These are phyloP conservation scores for Laticauda laticaudata DNA, from an alignment of 2,113 vertebrate species.

Conservation along the genomic window DNA sequence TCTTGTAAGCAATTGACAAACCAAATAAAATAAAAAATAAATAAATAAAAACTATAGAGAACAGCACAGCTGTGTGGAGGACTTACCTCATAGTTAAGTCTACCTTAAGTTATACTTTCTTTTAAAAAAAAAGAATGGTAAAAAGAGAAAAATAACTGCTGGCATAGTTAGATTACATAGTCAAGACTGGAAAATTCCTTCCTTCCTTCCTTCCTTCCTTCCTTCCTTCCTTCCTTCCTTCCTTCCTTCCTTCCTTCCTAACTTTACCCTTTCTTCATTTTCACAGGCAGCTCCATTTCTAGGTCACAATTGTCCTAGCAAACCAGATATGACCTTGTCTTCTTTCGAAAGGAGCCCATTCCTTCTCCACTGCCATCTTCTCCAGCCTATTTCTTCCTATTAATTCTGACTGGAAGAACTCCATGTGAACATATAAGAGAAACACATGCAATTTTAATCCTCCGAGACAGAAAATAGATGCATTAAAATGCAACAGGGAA, in stretches of 20 bases:
- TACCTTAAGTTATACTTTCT: slow-evolving; percentile 77
- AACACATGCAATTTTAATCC: slow-evolving; percentile 53
- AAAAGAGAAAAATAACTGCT: slow-evolving; percentile 24
- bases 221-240: neutral
- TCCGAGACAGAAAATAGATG: slow-evolving; percentile 52
- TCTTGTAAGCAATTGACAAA: too few species aligned
- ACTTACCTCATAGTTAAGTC: slow-evolving; percentile 63
- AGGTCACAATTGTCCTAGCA: slow-evolving; percentile 4
- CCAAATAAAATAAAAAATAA: too few species aligned
- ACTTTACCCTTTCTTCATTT: slow-evolving; percentile 31
- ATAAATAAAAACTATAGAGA: neutral
- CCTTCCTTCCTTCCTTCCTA: neutral
- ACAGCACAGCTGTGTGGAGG: neutral
- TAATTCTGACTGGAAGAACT: slow-evolving; percentile 36
- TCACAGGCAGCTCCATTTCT: slow-evolving; percentile 22
- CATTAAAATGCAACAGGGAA: slow-evolving; percentile 29
- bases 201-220: slow-evolving; percentile 59
- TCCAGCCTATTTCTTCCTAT: neutral
- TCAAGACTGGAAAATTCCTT: slow-evolving; percentile 53
- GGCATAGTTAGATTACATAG: slow-evolving; percentile 51
- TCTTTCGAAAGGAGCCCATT: slow-evolving; percentile 8
- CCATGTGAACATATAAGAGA: neutral
- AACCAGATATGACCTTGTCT: neutral
- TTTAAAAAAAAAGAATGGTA: slow-evolving; percentile 55
- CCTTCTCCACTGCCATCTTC: neutral